Evolutionary conservation across 37 sponge, comb jelly and placozoan species (phyloP), one percentile per base, ranked within the genome.

Genomic region (Oscarella lobularis): DNA sequence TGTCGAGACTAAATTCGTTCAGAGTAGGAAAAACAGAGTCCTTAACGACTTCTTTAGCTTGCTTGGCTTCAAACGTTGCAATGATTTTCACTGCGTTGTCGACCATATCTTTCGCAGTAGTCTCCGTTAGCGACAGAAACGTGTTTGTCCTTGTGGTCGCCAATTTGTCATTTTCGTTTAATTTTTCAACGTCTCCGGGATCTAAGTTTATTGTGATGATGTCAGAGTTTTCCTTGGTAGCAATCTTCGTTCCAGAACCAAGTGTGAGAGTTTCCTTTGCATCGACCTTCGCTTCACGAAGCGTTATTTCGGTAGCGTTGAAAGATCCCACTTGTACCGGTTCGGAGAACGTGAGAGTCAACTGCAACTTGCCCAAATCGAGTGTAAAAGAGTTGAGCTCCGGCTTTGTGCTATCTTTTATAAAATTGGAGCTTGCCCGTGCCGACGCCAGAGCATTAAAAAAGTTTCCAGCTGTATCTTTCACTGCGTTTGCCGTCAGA

Each of bases 281-380:
- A 48, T 27, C 60, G 20, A 35, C 33, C 35, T 5, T 20, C 5
- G 35, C 33, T 35, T 68, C 4, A 5, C 33, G 71, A 5, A 68
- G 5, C 71, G 71, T 68, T 4, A 68, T 5, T 5, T 30, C 29
- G 35, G 71, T 68, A 5, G 87, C 69, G 2, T 83, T 40, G 71
- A 91, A 82, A 35, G 85, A 76, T 33, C 83, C 80, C 14, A 77
- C 81, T 39, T 33, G 69, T 0, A 94, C 85, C 31, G 95, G 95
- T 69, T 94, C 95, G 82, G 86, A 66, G 41, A 94, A 94, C n/a
- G 83, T 80, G 3, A 94, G 77, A 3, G 40, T 68, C 5, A 94
- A 72, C 6, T 4, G n/a, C 33, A 85, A 83, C 27, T 29, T 33
- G 32, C 81, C 78, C 9, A 93, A 33, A 14, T 68, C 71, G 31